Evolutionary conservation across 2,113 vertebrate genomes (phyloP).

Genomic region (Empidonax alnorum): DNA sequence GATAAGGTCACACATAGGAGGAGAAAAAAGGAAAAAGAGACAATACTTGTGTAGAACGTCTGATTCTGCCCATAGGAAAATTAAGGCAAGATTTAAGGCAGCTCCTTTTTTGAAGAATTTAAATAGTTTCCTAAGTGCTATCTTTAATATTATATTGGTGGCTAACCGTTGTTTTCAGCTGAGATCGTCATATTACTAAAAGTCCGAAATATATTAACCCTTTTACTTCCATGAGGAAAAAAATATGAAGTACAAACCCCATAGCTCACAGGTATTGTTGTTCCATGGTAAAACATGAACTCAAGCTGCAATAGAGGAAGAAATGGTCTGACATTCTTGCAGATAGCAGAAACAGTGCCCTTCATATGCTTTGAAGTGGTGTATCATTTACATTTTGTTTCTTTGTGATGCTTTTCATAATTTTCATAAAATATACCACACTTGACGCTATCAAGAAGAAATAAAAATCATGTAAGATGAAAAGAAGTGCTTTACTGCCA

Average conservation of each 20-base stretch:
- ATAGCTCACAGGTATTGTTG: neutral
- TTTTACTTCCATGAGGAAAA: neutral
- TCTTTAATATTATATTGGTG: neutral
- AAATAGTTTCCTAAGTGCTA: neutral
- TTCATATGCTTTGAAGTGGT: slow-evolving; percentile 6
- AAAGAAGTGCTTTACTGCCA: slow-evolving; percentile 78
- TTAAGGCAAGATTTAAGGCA: neutral
- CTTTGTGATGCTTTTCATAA: slow-evolving; percentile 75
- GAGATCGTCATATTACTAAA: neutral
- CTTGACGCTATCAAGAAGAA: slow-evolving; percentile 76
- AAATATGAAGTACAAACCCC: neutral
- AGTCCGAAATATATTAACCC: neutral
- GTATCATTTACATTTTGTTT: slow-evolving; percentile 18
- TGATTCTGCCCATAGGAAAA: neutral
- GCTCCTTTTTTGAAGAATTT: neutral
- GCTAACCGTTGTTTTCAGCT: neutral
- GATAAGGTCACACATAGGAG: neutral
- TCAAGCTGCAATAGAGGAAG: neutral
- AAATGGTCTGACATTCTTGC: neutral
- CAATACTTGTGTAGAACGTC: neutral
- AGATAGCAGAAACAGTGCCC: neutral
- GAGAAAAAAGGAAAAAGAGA: neutral
- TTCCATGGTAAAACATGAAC: neutral
- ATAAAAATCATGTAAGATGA: slow-evolving; percentile 74
- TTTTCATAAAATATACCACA: slow-evolving; percentile 76